Evolutionary conservation across 2,113 vertebrate species (phyloP).

Genomic region (Gorilla gorilla): DNA sequence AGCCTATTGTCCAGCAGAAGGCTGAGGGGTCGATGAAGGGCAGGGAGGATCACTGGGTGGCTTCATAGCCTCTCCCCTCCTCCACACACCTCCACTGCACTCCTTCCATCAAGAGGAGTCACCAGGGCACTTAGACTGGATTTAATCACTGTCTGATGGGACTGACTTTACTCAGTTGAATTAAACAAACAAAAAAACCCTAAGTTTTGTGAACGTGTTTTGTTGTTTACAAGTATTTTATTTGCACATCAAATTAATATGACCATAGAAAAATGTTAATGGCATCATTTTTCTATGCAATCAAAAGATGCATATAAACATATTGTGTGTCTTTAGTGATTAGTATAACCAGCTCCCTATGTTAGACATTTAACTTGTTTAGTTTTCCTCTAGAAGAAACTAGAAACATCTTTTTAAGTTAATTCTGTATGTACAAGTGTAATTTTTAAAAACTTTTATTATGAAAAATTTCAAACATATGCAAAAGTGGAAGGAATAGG

Average conservation of each 20-base stretch:
- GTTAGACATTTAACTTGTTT: constrained; percentile 36
- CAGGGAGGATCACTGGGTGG: too few species aligned
- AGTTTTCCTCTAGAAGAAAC: constrained; percentile 23
- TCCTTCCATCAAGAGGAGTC: background rate
- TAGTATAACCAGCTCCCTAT: constrained; percentile 38
- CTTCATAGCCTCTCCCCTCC: background rate
- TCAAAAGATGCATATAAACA: background rate
- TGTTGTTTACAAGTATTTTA: constrained; percentile 34
- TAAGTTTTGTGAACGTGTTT: background rate
- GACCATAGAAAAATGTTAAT: background rate
- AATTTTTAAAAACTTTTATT: constrained; percentile 57
- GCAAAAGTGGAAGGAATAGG: background rate
- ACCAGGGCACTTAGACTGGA: background rate
- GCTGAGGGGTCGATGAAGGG: too few species aligned
- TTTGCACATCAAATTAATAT: constrained; percentile 26
- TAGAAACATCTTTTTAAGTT: constrained; percentile 30
- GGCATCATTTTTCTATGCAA: background rate
- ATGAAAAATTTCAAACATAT: constrained; percentile 19
- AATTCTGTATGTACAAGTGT: constrained; percentile 24
- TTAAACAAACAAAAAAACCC: background rate
- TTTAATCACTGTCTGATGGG: background rate
- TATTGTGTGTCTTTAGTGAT: background rate
- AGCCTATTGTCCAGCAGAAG: background rate
- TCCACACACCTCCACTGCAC: too few species aligned
- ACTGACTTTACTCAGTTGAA: background rate